These are phyloP conservation scores for Parascotia fuliginaria DNA, from an alignment of 2,888 invertebrate species.

Conservation along the genomic window DNA sequence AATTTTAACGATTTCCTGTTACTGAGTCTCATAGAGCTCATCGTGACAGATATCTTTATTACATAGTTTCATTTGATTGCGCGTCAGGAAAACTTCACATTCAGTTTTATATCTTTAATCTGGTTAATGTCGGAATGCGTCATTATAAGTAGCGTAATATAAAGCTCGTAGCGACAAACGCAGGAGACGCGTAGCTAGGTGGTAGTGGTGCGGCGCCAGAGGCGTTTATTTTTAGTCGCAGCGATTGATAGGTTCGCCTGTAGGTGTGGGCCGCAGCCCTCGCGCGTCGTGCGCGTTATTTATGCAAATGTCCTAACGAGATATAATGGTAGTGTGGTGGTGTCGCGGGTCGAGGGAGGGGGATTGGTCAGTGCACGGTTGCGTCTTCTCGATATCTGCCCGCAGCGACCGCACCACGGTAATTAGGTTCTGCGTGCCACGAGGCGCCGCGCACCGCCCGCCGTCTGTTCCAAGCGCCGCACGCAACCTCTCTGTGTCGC, in stretches of 20 bases:
- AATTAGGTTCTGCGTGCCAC: slow-evolving; percentile 81
- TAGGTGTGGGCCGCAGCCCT: slow-evolving; percentile 68
- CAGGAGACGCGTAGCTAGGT: slow-evolving; percentile 47
- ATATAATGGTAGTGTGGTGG: slow-evolving; percentile 72
- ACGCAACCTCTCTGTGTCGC: slow-evolving; percentile 73
- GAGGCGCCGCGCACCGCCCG: slow-evolving; percentile 45
- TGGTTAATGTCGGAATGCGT: slow-evolving; percentile 70
- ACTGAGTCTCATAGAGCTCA: slow-evolving; percentile 68
- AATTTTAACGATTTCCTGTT: slow-evolving; percentile 84
- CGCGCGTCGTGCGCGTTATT: slow-evolving; percentile 73
- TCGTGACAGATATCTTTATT: slow-evolving; percentile 76
- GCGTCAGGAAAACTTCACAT: slow-evolving; percentile 63
- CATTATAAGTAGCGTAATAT: slow-evolving; percentile 68
- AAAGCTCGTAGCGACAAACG: slow-evolving; percentile 48
- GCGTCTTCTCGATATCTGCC: slow-evolving; percentile 66
- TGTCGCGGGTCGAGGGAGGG: slow-evolving; percentile 22
- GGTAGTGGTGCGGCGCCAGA: slow-evolving; percentile 58
- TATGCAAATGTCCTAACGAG: slow-evolving; percentile 85
- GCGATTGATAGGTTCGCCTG: slow-evolving; percentile 76
- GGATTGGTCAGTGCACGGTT: slow-evolving; percentile 61
- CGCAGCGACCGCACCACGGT: slow-evolving; percentile 77
- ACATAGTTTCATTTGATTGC: slow-evolving; percentile 70
- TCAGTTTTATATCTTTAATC: slow-evolving; percentile 72
- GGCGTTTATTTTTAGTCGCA: slow-evolving; percentile 74
- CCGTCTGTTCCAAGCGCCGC: slow-evolving; percentile 51